These are phyloP conservation scores for Spodoptera exigua DNA, from an alignment of 2,888 invertebrate genomes.

Conservation along the genomic window DNA sequence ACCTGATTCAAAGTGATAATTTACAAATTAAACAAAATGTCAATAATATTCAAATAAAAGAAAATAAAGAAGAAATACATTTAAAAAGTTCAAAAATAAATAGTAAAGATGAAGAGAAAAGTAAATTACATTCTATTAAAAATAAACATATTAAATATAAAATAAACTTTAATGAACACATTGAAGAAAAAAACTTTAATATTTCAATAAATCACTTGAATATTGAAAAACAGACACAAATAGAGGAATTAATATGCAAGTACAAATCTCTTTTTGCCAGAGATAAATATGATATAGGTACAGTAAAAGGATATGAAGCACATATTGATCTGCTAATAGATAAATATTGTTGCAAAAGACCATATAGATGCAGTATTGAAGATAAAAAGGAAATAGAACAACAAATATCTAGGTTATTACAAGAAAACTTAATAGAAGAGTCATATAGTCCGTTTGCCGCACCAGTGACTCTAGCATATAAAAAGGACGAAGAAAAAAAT, in stretches of 20 bases:
- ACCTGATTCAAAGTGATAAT: slow-evolving; percentile 10
- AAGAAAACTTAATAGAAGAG: background rate
- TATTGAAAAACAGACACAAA: no score
- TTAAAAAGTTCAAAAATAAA: no score
- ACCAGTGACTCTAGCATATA: background rate
- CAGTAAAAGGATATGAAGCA: slow-evolving; percentile 12
- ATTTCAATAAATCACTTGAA: background rate
- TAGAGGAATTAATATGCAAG: no score
- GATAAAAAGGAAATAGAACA: slow-evolving; percentile 47
- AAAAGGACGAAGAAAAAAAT: slow-evolving; percentile 1
- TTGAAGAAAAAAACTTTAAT: background rate
- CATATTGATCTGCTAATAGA: slow-evolving; percentile 14
- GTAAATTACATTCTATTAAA: no score
- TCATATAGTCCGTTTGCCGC: slow-evolving; percentile 1
- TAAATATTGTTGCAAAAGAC: slow-evolving; percentile 25
- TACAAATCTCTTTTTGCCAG: slow-evolving; percentile 16
- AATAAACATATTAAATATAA: background rate
- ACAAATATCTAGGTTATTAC: background rate
- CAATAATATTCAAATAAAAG: background rate
- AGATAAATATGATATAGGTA: slow-evolving; percentile 19
- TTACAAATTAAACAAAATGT: background rate
- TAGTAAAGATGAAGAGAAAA: no score
- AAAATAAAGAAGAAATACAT: background rate
- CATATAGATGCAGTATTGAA: slow-evolving; percentile 39
- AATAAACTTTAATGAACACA: background rate